phyloP scores from a whole-genome alignment of 2,113 vertebrate species.

The Menidia beryllina region DNA sequence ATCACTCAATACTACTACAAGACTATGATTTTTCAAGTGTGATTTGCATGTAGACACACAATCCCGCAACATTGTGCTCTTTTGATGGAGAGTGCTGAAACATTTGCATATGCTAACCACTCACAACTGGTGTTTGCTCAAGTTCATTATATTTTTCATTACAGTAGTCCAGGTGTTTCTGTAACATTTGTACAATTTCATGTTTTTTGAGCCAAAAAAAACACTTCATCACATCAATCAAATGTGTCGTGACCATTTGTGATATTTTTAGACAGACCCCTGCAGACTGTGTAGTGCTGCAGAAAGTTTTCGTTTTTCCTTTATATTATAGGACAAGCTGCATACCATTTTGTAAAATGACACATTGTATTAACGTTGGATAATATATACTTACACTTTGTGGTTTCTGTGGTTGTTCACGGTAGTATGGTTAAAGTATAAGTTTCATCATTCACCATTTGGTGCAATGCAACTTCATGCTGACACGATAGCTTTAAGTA shows the following conservation, averaged over 20 bases:
- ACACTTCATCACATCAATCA: neutral
- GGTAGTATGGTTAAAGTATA: neutral
- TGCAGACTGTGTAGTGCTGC: neutral
- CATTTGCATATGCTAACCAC: neutral
- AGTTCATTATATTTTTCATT: neutral
- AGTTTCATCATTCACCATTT: neutral
- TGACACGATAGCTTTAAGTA: neutral
- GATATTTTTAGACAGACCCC: neutral
- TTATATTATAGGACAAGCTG: neutral
- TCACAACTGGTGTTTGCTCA: neutral
- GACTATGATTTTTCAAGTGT: neutral
- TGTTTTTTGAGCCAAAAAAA: too few relatives aligned
- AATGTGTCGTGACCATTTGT: neutral
- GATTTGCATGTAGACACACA: neutral
- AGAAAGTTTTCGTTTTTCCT: neutral
- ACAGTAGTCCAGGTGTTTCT: neutral
- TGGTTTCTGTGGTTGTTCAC: neutral
- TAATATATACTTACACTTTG: neutral
- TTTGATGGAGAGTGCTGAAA: neutral
- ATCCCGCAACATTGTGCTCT: neutral
- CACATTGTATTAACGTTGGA: neutral
- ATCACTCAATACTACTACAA: neutral
- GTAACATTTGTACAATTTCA: too few relatives aligned
- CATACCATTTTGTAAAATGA: neutral
- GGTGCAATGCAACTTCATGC: neutral